Conservation (phyloP, 2,797 vertebrate genomes). For the Pangasius mekongensis region DNA sequence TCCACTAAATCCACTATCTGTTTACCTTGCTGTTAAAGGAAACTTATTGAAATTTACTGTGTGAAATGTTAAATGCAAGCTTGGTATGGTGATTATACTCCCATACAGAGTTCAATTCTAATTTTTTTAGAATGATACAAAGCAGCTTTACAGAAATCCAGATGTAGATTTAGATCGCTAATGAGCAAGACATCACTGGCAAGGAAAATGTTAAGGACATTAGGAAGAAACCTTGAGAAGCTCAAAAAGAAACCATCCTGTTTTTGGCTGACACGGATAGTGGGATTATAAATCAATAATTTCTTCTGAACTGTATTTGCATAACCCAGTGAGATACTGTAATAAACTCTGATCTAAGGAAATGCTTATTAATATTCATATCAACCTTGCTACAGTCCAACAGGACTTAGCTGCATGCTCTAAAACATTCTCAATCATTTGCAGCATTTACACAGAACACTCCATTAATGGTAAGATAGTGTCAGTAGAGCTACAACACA, state of each 20-base stretch:
- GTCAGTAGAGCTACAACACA: background rate
- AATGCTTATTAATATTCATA: constrained; percentile 28
- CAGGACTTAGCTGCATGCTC: constrained; percentile 17
- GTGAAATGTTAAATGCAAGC: constrained; percentile 29
- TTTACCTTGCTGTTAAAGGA: background rate
- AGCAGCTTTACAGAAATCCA: background rate
- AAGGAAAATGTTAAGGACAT: background rate
- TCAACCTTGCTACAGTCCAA: constrained; percentile 7
- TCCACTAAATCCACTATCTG: constrained; percentile 17
- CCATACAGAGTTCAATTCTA: background rate
- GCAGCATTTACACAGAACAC: constrained; percentile 9
- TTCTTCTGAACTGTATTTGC: constrained; percentile 22
- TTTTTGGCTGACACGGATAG: constrained; percentile 22
- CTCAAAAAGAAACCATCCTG: background rate
- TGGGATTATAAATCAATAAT: constrained; percentile 25
- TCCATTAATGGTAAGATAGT: background rate
- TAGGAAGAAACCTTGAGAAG: constrained; percentile 4
- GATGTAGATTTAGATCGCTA: background rate
- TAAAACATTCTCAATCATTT: constrained; percentile 11
- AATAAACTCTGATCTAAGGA: constrained; percentile 32
- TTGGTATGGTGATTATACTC: constrained; percentile 28
- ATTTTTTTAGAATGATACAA: background rate
- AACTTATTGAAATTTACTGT: constrained; percentile 16
- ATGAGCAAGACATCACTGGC: background rate
- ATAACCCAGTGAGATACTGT: constrained; percentile 20